Evolutionary conservation across 2,888 invertebrate species (phyloP), one percentile per base, ranked within the genome.

Genomic region (Tenthredo scrophulariae): DNA sequence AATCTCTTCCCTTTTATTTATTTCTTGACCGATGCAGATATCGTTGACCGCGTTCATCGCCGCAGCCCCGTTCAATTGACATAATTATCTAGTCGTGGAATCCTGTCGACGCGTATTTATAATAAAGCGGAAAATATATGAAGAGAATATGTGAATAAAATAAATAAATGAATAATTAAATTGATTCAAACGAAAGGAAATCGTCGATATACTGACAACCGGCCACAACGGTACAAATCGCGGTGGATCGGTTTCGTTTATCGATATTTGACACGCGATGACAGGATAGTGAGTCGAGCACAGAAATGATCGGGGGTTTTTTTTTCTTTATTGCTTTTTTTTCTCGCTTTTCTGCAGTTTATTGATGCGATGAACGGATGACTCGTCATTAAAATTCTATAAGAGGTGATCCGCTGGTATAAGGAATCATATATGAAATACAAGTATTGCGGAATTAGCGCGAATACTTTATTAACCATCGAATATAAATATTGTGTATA

Each of bases 181-280:
- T 62, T 62, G 26, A 62, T 26, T 62, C 26, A 2, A 10, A 62
- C 62, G 10, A 26, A 62, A 10, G 22, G 26, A 26, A 62, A 62
- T 62, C 62, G 22, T 62, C 22, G 62, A 50, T 18, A 46, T 15
- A 2, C 1, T 46, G 13, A 46, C 5, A 15, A 18, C 15, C n/a
- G n/a, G 13, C 22, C 26, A 13, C 22, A 26, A n/a, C n/a, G n/a
- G n/a, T 54, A 18, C n/a, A 7, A n/a, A 54, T n/a, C n/a, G n/a
- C 7, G 22, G 9, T 77, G 7, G 29, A 46, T 77, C 54, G 29
- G 54, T 77, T 77, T 77, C 77, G 54, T 77, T 77, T 77, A 77
- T 77, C 77, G 77, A 10, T 29, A 9, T 77, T 77, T 77, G 77
- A 77, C 77, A 77, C 77, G 77, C 77, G 77, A 77, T 54, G 77